Percentiles rank a stretch among this genome's conserved stretches.
Conservation (phyloP, 2,113 vertebrate genomes). For the Pterocles burchelli region DNA sequence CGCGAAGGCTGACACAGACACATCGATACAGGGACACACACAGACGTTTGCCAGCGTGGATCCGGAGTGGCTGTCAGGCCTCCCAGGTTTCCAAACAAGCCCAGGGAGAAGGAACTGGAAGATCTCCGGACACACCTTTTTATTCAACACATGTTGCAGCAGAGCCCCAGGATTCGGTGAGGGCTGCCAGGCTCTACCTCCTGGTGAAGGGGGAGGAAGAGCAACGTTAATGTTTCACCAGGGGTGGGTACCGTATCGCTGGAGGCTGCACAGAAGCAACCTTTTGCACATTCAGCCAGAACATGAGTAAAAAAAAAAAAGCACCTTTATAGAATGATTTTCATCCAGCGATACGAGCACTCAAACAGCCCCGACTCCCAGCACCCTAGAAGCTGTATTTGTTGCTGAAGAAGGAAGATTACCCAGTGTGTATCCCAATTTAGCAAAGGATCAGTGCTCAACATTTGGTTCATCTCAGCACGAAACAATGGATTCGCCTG, state of each 20-base stretch:
- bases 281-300: not conserved
- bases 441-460: not conserved
- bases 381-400: not conserved
- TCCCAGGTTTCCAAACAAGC: not conserved
- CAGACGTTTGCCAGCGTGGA: not conserved
- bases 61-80: not conserved
- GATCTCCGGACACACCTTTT: not conserved
- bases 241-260: not conserved
- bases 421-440: not conserved
- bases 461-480: conserved; percentile 4
- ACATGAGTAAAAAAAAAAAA: not conserved
- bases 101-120: not conserved
- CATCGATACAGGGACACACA: not conserved
- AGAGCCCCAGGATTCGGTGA: not conserved
- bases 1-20: not conserved
- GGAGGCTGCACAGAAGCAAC: not conserved
- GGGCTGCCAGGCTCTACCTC: not conserved
- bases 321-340: not conserved
- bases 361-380: not conserved
- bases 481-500: conserved; percentile 2
- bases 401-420: not conserved
- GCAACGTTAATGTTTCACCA: not conserved
- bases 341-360: not conserved
- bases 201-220: not conserved
- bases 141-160: not conserved